phyloP scores from a whole-genome alignment of 2,113 vertebrate species.

The Colaptes auratus region DNA sequence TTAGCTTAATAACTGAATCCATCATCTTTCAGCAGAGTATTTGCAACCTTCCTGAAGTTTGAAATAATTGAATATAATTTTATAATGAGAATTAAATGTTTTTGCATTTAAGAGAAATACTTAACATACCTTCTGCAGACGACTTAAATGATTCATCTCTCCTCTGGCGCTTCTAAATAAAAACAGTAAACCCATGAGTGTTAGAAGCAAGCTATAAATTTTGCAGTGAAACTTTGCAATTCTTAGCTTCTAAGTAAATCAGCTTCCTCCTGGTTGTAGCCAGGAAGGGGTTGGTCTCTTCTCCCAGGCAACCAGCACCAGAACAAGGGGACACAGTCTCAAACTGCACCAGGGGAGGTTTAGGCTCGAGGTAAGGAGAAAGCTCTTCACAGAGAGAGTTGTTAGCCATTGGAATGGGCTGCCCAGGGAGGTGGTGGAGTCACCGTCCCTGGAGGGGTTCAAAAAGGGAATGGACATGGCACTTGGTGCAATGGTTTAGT shows the following conservation, averaged over 20 bases:
- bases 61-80: neutral
- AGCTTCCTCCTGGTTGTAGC: neutral
- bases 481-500: too few relatives aligned
- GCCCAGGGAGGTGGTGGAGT: too few relatives aligned
- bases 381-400: too few relatives aligned
- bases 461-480: too few relatives aligned
- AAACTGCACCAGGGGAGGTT: too few relatives aligned
- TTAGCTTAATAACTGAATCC: neutral
- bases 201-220: neutral
- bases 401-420: too few relatives aligned
- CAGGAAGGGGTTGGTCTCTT: too few relatives aligned
- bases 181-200: slow-evolving; percentile 21
- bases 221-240: neutral
- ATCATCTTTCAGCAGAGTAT: neutral
- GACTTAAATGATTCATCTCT: slow-evolving; percentile 83
- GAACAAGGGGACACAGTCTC: too few relatives aligned
- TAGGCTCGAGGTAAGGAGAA: too few relatives aligned
- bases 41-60: neutral
- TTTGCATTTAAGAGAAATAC: neutral
- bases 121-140: slow-evolving; percentile 80
- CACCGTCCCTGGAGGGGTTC: too few relatives aligned
- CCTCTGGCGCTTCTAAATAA: slow-evolving; percentile 85
- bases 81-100: neutral
- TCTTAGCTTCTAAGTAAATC: neutral
- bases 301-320: too few relatives aligned